Percentiles rank a stretch among this genome's conserved stretches.
These are phyloP conservation scores for Etia nguti DNA, from an alignment of 2,113 vertebrate species.

Conservation along the genomic window DNA sequence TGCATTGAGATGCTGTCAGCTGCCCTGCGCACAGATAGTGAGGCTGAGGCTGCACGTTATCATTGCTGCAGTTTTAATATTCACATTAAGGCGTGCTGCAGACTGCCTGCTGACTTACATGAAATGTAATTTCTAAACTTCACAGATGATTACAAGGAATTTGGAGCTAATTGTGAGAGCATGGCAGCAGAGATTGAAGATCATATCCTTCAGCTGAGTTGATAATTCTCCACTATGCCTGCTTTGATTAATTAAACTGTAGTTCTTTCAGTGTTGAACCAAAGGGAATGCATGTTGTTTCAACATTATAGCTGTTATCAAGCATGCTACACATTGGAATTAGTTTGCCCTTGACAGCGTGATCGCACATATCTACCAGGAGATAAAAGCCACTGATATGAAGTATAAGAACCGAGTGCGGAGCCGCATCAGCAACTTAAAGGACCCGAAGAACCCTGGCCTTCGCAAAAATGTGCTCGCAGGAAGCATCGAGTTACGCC, in stretches of 20 bases:
- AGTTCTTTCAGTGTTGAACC: background rate
- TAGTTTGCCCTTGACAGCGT: conserved; percentile 53
- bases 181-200: conserved; percentile 95
- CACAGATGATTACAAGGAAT: conserved; percentile 87
- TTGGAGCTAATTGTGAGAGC: conserved; percentile 85
- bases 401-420: conserved; percentile 96
- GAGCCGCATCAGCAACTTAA: conserved; percentile 96
- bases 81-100: accelerated
- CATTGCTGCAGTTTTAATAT: background rate
- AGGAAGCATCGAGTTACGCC: conserved; percentile 77
- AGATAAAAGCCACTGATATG: conserved; percentile 90
- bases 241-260: background rate
- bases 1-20: conserved; percentile 91
- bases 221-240: background rate
- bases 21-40: conserved; percentile 86
- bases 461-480: conserved; percentile 87
- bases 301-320: background rate
- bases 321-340: background rate
- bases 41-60: conserved; percentile 19
- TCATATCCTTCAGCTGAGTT: conserved; percentile 82
- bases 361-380: conserved; percentile 89
- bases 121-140: background rate
- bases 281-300: background rate
- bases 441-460: conserved; percentile 92
- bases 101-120: background rate